phyloP scores from a whole-genome alignment of 1,140 invertebrate species.

The Drosophila seguyi region DNA sequence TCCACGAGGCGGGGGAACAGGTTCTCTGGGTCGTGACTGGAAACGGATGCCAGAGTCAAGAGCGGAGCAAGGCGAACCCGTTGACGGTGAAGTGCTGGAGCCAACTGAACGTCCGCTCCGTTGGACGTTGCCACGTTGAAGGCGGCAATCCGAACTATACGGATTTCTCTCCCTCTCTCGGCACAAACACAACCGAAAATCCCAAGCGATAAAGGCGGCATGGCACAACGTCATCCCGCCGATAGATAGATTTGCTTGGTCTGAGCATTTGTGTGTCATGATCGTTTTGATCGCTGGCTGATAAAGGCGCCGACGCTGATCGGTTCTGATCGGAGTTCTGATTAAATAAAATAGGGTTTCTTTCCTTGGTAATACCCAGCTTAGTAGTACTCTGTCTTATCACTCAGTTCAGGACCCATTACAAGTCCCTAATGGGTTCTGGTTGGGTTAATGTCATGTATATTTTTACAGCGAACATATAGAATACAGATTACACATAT shows the following conservation, averaged over 20 bases:
- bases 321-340: slow-evolving; percentile 10
- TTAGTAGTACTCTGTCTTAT: slow-evolving; percentile 8
- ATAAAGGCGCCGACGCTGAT: slow-evolving; percentile 31
- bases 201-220: slow-evolving; percentile 23
- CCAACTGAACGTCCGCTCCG: slow-evolving; percentile 53
- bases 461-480: slow-evolving; percentile 8
- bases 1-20: slow-evolving; percentile 39
- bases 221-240: slow-evolving; percentile 51
- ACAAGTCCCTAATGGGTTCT: slow-evolving; percentile 11
- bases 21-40: slow-evolving; percentile 39
- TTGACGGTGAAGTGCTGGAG: slow-evolving; percentile 42
- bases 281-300: slow-evolving; percentile 63
- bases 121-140: slow-evolving; percentile 43
- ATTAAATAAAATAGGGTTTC: slow-evolving; percentile 23
- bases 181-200: slow-evolving; percentile 12
- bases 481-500: slow-evolving; percentile 12
- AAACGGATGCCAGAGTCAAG: slow-evolving; percentile 14
- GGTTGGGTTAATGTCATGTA: slow-evolving; percentile 27
- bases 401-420: slow-evolving; percentile 3
- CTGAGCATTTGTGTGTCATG: slow-evolving; percentile 66
- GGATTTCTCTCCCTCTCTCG: slow-evolving; percentile 23
- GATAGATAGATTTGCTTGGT: slow-evolving; percentile 58
- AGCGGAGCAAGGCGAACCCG: slow-evolving; percentile 41
- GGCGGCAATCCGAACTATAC: slow-evolving; percentile 24
- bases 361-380: background rate